Evolutionary conservation across 2,113 vertebrate genomes (phyloP).

Genomic region (Mormoops blainvillei): DNA sequence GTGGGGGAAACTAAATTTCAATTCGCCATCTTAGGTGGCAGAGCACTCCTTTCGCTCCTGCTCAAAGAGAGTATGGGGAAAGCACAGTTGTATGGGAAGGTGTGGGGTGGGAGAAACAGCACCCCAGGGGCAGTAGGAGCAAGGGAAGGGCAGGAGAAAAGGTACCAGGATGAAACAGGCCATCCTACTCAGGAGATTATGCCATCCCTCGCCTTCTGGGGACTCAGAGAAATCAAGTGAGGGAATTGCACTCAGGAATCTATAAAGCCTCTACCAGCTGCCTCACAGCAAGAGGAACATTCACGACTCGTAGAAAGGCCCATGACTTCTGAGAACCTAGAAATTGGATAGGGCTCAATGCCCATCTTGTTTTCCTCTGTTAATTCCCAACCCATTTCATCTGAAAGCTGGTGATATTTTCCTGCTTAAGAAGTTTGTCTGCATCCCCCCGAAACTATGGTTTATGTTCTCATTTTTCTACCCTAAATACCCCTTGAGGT

Average conservation of each 20-base stretch:
- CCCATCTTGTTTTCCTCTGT: background rate
- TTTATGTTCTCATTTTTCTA: background rate
- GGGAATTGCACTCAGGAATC: too few relatives aligned
- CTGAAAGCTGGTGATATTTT: background rate
- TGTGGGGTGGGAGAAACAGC: fast-evolving
- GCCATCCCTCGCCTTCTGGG: background rate
- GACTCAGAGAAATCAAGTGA: background rate
- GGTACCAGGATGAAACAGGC: fast-evolving
- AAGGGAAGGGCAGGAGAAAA: background rate
- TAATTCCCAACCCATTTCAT: background rate
- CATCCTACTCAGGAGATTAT: background rate
- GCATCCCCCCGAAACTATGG: background rate
- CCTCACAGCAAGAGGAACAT: background rate
- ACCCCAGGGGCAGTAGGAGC: fast-evolving
- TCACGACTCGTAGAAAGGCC: background rate
- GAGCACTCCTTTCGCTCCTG: background rate
- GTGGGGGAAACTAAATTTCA: background rate
- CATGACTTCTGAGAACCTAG: background rate
- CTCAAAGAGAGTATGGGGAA: background rate
- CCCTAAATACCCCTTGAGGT: background rate
- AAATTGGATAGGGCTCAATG: fast-evolving
- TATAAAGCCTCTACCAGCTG: background rate
- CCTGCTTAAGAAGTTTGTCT: background rate
- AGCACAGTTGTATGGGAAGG: background rate
- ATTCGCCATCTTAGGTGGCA: background rate